Percentiles rank a stretch among this genome's conserved stretches.
Evolutionary conservation across 1,140 invertebrate genomes (phyloP).

Genomic region (Zaprionus lachaisei): DNA sequence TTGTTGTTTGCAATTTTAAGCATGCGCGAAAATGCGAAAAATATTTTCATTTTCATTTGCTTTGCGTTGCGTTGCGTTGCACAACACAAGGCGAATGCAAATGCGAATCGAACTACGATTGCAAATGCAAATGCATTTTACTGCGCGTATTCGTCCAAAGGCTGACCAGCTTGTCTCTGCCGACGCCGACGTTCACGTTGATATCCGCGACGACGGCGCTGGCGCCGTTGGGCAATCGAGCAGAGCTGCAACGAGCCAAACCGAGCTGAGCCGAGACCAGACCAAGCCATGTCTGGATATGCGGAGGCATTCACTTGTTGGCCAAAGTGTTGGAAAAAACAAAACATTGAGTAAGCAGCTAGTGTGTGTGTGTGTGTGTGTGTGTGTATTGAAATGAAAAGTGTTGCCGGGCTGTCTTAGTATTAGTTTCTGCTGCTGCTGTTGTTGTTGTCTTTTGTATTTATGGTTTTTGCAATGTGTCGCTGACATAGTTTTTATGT

Average conservation of each 20-base stretch:
- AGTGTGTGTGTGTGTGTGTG: constrained; percentile 18
- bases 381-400: constrained; percentile 67
- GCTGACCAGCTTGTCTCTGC: constrained; percentile 49
- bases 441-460: constrained; percentile 26
- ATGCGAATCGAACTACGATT: constrained; percentile 37
- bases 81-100: constrained; percentile 58
- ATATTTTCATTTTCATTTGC: constrained; percentile 9
- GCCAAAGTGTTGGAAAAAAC: constrained; percentile 61
- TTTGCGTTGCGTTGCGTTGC: constrained; percentile 57
- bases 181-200: neutral
- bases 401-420: constrained; percentile 46
- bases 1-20: constrained; percentile 24
- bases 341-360: constrained; percentile 51
- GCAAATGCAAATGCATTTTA: constrained; percentile 29
- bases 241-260: constrained; percentile 20
- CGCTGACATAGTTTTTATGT: constrained; percentile 67
- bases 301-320: constrained; percentile 51
- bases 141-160: constrained; percentile 29
- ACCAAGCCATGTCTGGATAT: constrained; percentile 17
- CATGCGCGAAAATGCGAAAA: constrained; percentile 15
- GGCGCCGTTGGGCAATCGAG: constrained; percentile 47
- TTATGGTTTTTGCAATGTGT: constrained; percentile 63
- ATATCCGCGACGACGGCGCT: neutral
- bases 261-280: constrained; percentile 21
- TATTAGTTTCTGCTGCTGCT: constrained; percentile 29